These are phyloP conservation scores for Spermophilus dauricus DNA, from an alignment of 2,113 vertebrate species.

Conservation along the genomic window DNA sequence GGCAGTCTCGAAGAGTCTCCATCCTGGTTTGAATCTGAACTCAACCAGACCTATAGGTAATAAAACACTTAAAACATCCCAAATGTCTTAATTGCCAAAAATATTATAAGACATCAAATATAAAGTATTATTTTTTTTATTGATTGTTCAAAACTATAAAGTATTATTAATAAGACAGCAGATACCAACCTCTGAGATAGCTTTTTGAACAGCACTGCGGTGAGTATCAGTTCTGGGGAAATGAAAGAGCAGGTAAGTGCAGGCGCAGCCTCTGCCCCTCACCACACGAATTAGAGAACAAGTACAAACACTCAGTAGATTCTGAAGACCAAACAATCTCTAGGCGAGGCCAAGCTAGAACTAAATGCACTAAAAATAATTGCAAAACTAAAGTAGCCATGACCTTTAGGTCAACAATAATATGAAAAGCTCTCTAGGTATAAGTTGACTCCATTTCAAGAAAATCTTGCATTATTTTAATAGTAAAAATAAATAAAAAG, in stretches of 20 bases:
- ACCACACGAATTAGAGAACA: neutral
- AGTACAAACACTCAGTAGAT: too few species aligned
- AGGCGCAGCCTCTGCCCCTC: neutral
- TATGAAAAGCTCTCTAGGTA: neutral
- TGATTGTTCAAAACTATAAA: too few species aligned
- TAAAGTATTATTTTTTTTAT: neutral
- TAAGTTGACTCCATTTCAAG: neutral
- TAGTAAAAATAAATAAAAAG: neutral
- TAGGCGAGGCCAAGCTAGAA: neutral
- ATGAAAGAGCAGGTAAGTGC: neutral
- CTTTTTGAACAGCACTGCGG: slow-evolving; percentile 92
- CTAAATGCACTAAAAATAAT: neutral
- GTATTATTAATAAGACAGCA: neutral
- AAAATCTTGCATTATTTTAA: neutral
- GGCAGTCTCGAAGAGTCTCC: neutral
- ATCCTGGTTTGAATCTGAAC: neutral
- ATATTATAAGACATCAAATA: neutral
- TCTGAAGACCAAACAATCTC: neutral
- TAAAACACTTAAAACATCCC: neutral
- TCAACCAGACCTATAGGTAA: neutral
- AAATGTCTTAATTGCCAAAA: neutral
- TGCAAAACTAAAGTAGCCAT: neutral
- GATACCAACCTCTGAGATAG: slow-evolving; percentile 90
- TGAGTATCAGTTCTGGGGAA: slow-evolving; percentile 88
- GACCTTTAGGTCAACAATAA: slow-evolving; percentile 1